Evolutionary conservation across 2,797 vertebrate genomes (phyloP).

Genomic region (Ctenopoma multispine): DNA sequence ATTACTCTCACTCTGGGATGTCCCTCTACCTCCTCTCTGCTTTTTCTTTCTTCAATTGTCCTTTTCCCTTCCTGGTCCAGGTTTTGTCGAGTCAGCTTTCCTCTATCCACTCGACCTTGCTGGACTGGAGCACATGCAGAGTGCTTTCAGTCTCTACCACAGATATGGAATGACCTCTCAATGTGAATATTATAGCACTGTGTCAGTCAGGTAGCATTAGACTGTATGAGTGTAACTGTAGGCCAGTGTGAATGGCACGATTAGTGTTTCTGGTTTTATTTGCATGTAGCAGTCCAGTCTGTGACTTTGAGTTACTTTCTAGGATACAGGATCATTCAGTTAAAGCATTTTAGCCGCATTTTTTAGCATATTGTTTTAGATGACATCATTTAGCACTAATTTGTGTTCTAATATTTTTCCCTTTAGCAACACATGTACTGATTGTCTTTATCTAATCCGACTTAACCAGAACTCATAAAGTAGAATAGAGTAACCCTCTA

Average conservation of each 20-base stretch:
- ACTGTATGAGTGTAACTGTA: constrained; percentile 58
- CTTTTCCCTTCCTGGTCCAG: constrained; percentile 83
- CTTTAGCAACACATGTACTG: constrained; percentile 26
- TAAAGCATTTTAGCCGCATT: constrained; percentile 34
- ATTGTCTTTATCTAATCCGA: background rate
- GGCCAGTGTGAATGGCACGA: constrained; percentile 42
- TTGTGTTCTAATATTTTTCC: constrained; percentile 19
- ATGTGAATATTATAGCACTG: constrained; percentile 81
- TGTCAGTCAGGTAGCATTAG: constrained; percentile 64
- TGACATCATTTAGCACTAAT: constrained; percentile 56
- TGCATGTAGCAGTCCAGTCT: constrained; percentile 52
- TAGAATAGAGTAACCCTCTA: constrained; percentile 42
- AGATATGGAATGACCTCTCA: constrained; percentile 88
- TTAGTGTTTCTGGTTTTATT: constrained; percentile 47
- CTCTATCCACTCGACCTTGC: constrained; percentile 93
- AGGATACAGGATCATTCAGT: constrained; percentile 24
- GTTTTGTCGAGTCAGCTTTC: constrained; percentile 95
- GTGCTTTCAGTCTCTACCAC: constrained; percentile 88
- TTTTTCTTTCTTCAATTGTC: constrained; percentile 67
- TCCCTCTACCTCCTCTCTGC: constrained; percentile 73
- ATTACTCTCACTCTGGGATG: constrained; percentile 43
- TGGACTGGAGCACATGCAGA: constrained; percentile 90
- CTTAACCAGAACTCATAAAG: constrained; percentile 35
- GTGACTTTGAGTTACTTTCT: constrained; percentile 23
- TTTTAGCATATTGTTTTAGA: no score